Evolutionary conservation across 92 coral and sea anemone genomes (phyloP), one percentile per base, ranked within the genome.

Genomic region (Zoanthus gigantus): DNA sequence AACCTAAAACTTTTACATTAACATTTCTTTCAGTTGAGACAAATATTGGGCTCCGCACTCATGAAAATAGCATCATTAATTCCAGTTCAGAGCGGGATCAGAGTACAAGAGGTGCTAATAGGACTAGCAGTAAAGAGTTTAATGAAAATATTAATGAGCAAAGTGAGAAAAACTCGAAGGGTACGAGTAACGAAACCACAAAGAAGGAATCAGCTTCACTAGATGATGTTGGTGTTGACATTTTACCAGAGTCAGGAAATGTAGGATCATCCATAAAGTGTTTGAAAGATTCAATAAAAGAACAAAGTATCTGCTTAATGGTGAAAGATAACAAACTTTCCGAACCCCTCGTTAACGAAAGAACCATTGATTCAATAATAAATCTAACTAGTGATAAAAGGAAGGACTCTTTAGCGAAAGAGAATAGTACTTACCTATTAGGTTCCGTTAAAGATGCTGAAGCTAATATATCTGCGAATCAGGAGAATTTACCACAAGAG

Each of bases 181-280:
- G 53, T 52, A 77, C n/a, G 23, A n/a, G 52, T 11, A 14, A 50
- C 9, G 54, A 77, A 16, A n/a, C 13, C 28, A 54, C 46, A 6
- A 50, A 68, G 32, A 65, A 80, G 6, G 45, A 46, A 10, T 3
- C 75, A 5, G 56, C 85, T 46, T 81, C 85, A 18, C 85, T 68
- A 44, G 85, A 66, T 46, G 85, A 81, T 63, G 72, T 81, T 23
- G 85, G 71, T 46, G 23, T 81, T 46, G 73, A 67, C 8, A n/a
- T 81, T 66, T 46, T 48, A 23, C 57, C 58, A 65, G 85, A 81
- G 44, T 81, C 75, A 45, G 34, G 14, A n/a, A 29, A n/a, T 12
- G 46, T 56, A 42, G 74, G 73, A 16, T 80, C 72, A 12, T 81
- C 74, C 45, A 63, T 81, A 14, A 28, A 44, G 71, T 37, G 45